Base-by-base conservation (phyloP, 2,888 invertebrate genomes). In the Sceliomorpha sp. region DNA sequence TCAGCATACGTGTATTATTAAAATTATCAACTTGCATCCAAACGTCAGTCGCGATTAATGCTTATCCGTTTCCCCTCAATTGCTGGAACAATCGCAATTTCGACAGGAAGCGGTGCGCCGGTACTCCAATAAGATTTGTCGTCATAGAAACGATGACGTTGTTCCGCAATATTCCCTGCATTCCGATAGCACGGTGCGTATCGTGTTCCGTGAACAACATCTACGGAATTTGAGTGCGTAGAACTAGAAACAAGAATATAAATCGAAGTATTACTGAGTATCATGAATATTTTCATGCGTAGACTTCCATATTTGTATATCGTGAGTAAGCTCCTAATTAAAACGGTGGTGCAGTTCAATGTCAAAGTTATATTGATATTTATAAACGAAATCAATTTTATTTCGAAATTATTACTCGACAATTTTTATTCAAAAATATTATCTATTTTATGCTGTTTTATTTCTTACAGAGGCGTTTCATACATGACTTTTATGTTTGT, bases 71-170 rank as follows among this genome's bases (percentile, higher is more conserved):
- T 27, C 42, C 27, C 29, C 42, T 44, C 13, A 27, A 27, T 27
- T 27, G 12, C 42, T 8, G 29, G 24, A 24, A 44, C 42, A 44
- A 44, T 44, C 42, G 26, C 27, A 44, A 44, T 44, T 27, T 44
- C 27, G 42, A 13, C 29, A 24, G 20, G 24, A 15, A 40, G 24
- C 40, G 10, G 9, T 40, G 40, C 10, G 26, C 14, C 10, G 26
- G 9, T 14, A 8, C 9, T 24, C 10, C 24, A 40, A 40, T 24
- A 40, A 40, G 42, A 44, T 44, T 44, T 13, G 42, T 44, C 42
- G 42, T 27, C 29, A 44, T 26, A 14, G 42, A 27, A 44, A 44
- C 42, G 8, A 44, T 5, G 40, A 40, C 12, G 26, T 24, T 20
- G 26, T n/a, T 24, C 40, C 14, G 26, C 24, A 40, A 40, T 40